Percentiles rank a stretch among this genome's conserved stretches.
phyloP scores from a whole-genome alignment of 2,888 invertebrate species.

The Troglohyphantes excavatus region DNA sequence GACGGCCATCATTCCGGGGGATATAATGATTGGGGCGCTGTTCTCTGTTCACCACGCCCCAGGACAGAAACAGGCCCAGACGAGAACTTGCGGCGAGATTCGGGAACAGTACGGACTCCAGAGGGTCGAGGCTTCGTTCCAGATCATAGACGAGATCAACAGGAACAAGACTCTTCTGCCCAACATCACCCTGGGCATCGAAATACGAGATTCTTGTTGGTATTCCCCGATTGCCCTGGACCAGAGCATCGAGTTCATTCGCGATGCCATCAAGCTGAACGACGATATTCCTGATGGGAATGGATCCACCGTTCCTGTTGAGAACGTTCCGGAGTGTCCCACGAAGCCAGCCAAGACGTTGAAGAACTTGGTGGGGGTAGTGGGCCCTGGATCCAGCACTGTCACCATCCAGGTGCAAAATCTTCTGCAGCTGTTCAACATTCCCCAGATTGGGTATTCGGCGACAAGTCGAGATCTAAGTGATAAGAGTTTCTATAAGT shows the following conservation, averaged over 20 bases:
- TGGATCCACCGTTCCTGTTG: slow-evolving; percentile 26
- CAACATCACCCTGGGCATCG: slow-evolving; percentile 86
- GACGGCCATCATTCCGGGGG: slow-evolving; percentile 85
- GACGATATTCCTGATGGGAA: slow-evolving; percentile 73
- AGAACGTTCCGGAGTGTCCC: slow-evolving; percentile 72
- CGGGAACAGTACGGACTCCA: slow-evolving; percentile 90
- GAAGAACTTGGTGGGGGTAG: slow-evolving; percentile 86
- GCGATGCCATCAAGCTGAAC: slow-evolving; percentile 85
- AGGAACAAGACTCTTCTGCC: slow-evolving; percentile 85
- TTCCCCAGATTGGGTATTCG: slow-evolving; percentile 89
- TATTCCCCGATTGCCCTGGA: slow-evolving; percentile 90
- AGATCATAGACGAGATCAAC: slow-evolving; percentile 87
- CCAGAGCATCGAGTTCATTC: slow-evolving; percentile 89
- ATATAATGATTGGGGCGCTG: slow-evolving; percentile 86
- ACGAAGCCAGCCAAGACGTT: slow-evolving; percentile 78
- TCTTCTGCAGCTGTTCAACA: slow-evolving; percentile 87
- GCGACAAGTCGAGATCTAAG: slow-evolving; percentile 90
- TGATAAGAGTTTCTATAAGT: slow-evolving; percentile 89
- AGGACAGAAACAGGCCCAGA: slow-evolving; percentile 82
- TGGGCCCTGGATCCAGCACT: slow-evolving; percentile 89
- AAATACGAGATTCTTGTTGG: slow-evolving; percentile 92
- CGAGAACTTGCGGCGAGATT: slow-evolving; percentile 86
- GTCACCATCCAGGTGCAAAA: slow-evolving; percentile 89
- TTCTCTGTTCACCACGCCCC: slow-evolving; percentile 85
- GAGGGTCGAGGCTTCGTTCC: slow-evolving; percentile 87